Conservation (phyloP, 2,113 vertebrate genomes). For the Tachuris rubrigastra region DNA sequence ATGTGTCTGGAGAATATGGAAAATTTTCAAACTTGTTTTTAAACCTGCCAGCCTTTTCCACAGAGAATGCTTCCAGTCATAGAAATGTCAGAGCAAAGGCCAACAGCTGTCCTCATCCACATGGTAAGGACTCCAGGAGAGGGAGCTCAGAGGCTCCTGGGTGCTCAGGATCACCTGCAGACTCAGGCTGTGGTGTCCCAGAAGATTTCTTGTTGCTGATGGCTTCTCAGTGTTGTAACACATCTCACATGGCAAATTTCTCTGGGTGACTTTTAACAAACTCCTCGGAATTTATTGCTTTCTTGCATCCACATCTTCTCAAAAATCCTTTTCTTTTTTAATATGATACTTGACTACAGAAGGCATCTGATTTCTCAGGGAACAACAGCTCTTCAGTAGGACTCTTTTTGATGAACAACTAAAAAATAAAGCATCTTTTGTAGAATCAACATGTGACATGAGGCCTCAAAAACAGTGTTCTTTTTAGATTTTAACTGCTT, state of each 20-base stretch:
- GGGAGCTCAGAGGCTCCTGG: not conserved
- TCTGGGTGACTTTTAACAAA: not conserved
- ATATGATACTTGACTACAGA: not conserved
- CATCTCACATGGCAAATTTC: not conserved
- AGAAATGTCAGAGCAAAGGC: not conserved
- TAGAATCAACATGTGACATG: not conserved
- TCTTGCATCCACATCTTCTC: not conserved
- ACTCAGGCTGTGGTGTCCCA: not conserved
- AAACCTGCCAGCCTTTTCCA: not conserved
- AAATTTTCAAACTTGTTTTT: slow-evolving; percentile 1
- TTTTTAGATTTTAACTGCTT: not conserved
- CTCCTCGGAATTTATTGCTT: not conserved
- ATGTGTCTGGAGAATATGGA: not conserved
- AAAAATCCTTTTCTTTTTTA: not conserved
- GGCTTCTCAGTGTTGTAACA: not conserved
- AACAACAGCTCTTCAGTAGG: not conserved
- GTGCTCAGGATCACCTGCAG: not conserved
- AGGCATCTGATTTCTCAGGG: not conserved
- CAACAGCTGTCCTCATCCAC: not conserved
- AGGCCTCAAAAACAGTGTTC: not conserved
- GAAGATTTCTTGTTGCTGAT: not conserved
- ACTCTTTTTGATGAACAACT: not conserved
- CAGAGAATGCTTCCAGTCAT: not conserved
- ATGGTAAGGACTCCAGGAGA: not conserved
- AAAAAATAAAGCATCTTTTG: not conserved